Conservation (phyloP, 1,140 invertebrate species). For the Rhopalosiphum padi region DNA sequence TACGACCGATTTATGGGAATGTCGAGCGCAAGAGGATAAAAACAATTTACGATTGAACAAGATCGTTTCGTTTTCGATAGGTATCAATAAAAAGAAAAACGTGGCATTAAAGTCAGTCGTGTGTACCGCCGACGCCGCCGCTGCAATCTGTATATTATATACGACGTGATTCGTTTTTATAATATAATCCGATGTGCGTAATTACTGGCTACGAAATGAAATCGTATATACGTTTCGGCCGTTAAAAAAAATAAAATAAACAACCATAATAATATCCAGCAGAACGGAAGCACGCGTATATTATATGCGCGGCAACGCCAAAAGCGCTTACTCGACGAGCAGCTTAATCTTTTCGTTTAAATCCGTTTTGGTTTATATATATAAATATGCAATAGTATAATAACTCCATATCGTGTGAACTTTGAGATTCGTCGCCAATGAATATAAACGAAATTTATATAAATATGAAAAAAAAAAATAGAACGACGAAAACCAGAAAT, state of each 20-base stretch:
- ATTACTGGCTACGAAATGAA: not conserved
- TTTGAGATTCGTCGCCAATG: not conserved
- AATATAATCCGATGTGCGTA: not conserved
- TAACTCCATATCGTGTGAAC: not conserved
- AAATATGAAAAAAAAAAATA: not conserved
- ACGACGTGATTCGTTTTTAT: slow-evolving; percentile 35
- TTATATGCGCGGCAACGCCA: too few relatives aligned
- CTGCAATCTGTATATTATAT: not conserved
- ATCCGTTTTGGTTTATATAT: not conserved
- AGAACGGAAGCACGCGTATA: too few relatives aligned
- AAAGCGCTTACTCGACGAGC: not conserved
- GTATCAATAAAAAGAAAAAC: slow-evolving; percentile 41
- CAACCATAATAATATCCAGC: not conserved
- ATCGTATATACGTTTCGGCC: not conserved
- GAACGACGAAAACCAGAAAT: not conserved
- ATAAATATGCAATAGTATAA: too few relatives aligned
- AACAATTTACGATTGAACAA: slow-evolving; percentile 44
- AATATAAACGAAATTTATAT: not conserved
- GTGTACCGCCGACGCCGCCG: not conserved
- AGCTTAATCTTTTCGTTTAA: not conserved
- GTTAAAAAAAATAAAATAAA: not conserved
- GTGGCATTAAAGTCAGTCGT: not conserved
- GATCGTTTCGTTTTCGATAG: slow-evolving; percentile 34
- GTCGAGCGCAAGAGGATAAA: slow-evolving; percentile 32
- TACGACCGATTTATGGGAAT: slow-evolving; percentile 40